phyloP scores from a whole-genome alignment of 2,888 invertebrate species.

The Trachelus troglodyta region DNA sequence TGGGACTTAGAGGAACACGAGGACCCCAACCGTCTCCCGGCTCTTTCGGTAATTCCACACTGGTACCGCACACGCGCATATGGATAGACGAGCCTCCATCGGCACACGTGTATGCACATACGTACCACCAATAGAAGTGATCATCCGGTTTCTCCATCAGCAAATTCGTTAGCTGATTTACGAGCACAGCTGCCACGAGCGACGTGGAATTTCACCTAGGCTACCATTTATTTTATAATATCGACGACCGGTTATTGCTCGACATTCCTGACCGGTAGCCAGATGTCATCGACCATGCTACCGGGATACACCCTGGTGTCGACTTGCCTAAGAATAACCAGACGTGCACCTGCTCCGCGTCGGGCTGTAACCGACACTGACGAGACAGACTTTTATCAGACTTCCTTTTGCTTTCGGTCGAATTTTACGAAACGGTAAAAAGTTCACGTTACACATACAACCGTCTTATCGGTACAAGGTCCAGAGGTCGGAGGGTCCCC shows the following conservation, averaged over 20 bases:
- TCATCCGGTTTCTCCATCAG: not conserved
- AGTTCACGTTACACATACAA: not conserved
- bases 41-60: not conserved
- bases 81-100: not conserved
- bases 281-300: conserved; percentile 58
- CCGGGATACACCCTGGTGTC: conserved; percentile 28
- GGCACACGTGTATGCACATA: no score
- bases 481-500: not conserved
- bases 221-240: conserved; percentile 9
- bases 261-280: conserved; percentile 56
- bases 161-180: not conserved
- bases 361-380: not conserved
- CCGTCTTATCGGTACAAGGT: not conserved
- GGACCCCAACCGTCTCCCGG: not conserved
- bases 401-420: not conserved
- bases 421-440: not conserved
- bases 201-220: not conserved
- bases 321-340: conserved; percentile 33
- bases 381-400: not conserved
- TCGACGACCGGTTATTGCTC: conserved; percentile 33
- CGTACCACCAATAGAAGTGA: not conserved
- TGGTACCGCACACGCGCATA: not conserved
- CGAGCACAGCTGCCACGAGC: not conserved
- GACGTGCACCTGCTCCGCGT: conserved; percentile 11
- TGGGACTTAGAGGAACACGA: not conserved